Evolutionary conservation across 2,797 vertebrate species (phyloP), one percentile per base, ranked within the genome.

Genomic region (Sternotherus odoratus): DNA sequence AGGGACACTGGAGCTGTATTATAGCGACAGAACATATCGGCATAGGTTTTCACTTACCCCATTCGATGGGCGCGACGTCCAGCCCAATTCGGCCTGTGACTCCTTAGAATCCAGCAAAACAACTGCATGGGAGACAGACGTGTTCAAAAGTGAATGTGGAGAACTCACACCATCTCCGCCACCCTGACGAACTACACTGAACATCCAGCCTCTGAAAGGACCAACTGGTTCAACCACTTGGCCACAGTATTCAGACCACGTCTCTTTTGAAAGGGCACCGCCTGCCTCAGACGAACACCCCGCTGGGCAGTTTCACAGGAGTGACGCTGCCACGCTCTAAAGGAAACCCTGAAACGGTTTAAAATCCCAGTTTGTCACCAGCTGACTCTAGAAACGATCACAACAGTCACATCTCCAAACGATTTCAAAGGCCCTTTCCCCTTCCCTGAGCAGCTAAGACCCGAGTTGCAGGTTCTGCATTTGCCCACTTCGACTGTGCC

Each of bases 81-180:
- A 99, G 93, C 99, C 99, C 93, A 99, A 97, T 96, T 99, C 99
- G 0, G 99, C 99, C 96, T 99, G 99, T 1, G 99, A 99, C 92
- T 99, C 99, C 97, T 99, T 99, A 23, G 99, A 99, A 97, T 99
- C 99, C 98, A 99, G 98, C 89, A 99, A 98, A 95, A 99, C 97
- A 95, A 99, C 99, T 99, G 97, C 69, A 97, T 88, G 88, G 91
- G 85, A 90, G 26, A 77, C 12, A 63, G 15, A 69, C 2, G 0
- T 0, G 3, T 78, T 51, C 46, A 24, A 30, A 57, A 17, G 39
- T 26, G 36, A 57, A 80, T 17, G 16, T 39, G 21, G 4, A 75
- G 16, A 15, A 46, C 72, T 30, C 24, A 17, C 8, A 8, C 12
- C 28, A 30, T 17, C 26, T 75, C 24, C 48, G 43, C 26, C 43